A percentile compares a stretch with the other conserved stretches of the same genome.
Evolutionary conservation across 2,797 vertebrate species (phyloP).

Genomic region (Malurus splendens): DNA sequence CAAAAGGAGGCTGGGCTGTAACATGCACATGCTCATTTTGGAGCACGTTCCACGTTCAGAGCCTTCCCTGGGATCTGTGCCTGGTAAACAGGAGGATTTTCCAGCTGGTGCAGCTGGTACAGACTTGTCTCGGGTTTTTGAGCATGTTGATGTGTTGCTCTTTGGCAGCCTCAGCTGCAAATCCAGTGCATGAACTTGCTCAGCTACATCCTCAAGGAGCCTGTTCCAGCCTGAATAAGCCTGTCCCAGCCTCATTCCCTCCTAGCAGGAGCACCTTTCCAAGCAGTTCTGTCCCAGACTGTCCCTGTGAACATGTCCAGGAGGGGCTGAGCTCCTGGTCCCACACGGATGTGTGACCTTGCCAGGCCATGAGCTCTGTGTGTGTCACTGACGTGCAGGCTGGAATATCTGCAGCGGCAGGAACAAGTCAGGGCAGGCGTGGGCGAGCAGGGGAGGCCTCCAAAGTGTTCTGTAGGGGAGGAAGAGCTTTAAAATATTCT

Average conservation of each 20-base stretch:
- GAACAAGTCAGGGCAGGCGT: not conserved
- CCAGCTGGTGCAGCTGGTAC: not conserved
- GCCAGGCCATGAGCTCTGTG: rapidly evolving
- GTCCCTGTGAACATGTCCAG: rapidly evolving
- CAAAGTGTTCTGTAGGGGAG: not conserved
- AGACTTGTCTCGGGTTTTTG: not conserved
- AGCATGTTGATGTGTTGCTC: not conserved
- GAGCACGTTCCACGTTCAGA: not conserved
- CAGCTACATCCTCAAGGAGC: not conserved
- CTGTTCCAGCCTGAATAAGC: not conserved
- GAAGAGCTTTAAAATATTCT: not conserved
- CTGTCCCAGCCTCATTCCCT: not conserved
- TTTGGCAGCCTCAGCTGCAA: not conserved
- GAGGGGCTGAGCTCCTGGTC: not conserved
- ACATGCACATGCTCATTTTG: rapidly evolving
- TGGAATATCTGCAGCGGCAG: not conserved
- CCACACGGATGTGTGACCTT: rapidly evolving
- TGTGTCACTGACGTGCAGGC: rapidly evolving
- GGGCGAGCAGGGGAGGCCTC: not conserved
- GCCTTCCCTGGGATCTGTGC: not conserved
- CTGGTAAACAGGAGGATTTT: not conserved
- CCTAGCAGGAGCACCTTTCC: not conserved
- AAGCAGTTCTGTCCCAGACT: rapidly evolving
- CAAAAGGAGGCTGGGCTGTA: not conserved
- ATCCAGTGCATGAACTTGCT: not conserved